Evolutionary conservation across 2,797 vertebrate genomes (phyloP), one percentile per base, ranked within the genome.

Genomic region (Pteronotus mesoamericanus): DNA sequence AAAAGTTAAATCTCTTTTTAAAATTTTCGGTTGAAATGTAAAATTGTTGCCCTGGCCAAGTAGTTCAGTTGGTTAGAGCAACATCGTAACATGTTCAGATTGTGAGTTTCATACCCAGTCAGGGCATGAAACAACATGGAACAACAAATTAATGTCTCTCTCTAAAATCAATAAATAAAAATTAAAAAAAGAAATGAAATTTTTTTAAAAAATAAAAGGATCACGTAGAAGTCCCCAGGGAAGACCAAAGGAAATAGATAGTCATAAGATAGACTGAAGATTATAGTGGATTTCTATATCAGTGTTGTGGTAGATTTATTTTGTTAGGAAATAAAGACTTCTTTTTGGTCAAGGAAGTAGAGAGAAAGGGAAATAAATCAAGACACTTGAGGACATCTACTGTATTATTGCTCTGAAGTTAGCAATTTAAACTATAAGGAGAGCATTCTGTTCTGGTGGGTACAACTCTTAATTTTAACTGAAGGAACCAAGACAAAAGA

Each of bases 271-370:
- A 96, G 78, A 94, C 89, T 9, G 21, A 79, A 6, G 2, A 92
- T 94, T 94, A 64, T 59, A 93, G 12, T 92, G 96, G 75, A 88
- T 69, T 94, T 97, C 53, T 71, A 0, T 83, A 71, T 44, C 96
- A 53, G 32, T 91, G 21, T 92, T 68, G 89, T 96, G 80, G 75
- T 16, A 79, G 72, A n/a, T 80, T 90, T 96, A 82, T 79, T 96
- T 98, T 96, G 21, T 80, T 68, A 79, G 96, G 26, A 51, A 92
- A 16, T 96, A 91, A 96, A 94, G 89, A 97, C 77, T 22, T n/a
- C 85, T 32, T 89, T 96, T 86, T 57, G 83, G n/a, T 66, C 98
- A 84, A 96, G 91, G 57, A 94, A 69, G 72, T 37, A 64, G 44
- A 92, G 29, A 16, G 88, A 83, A 66, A 48, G 77, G 18, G 59